Evolutionary conservation across 2,888 invertebrate species (phyloP), one percentile per base, ranked within the genome.

Genomic region (Sipha maydis): DNA sequence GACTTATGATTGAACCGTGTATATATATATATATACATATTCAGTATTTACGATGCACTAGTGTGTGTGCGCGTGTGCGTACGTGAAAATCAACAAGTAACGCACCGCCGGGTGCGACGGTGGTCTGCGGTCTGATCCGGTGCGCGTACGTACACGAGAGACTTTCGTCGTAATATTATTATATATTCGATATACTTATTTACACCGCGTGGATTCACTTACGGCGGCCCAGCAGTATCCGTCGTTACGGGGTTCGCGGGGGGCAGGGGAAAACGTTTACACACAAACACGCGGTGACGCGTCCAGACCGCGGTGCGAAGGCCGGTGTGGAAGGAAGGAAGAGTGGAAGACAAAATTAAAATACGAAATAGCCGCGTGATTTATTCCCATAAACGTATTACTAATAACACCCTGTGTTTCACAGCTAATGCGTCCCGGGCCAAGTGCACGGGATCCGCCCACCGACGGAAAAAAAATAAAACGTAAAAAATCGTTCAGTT

Each of bases 71-170:
- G 80, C n/a, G n/a, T 41, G 38, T 56, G 34, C 21, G 75, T 76
- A 61, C 61, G 48, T 67, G 86, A 21, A 86, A 86, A 86, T 73
- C 86, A 86, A 86, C 86, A 86, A 86, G 86, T 79, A 79, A 78
- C 69, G 34, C 79, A 56, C n/a, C 38, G 83, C 3, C 73, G 73
- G 48, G 48, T 48, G 48, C 61, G 79, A 67, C 31, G 38, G 31
- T 21, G 85, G 86, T 86, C 38, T 79, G 86, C 56, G 86, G 86
- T 86, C 85, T n/a, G 34, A 77, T 77, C 28, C 61, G 25, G 76
- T 38, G 76, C 28, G 54, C 34, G n/a, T 21, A n/a, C 9, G 31
- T 5, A 11, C 34, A 28, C 38, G n/a, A n/a, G 8, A 69, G 11
- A 69, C 67, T 21, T 61, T 41, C 21, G n/a, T 38, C 11, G 28